These are phyloP conservation scores for Melipona quadrifasciata DNA, from an alignment of 1,140 invertebrate species.

Conservation along the genomic window DNA sequence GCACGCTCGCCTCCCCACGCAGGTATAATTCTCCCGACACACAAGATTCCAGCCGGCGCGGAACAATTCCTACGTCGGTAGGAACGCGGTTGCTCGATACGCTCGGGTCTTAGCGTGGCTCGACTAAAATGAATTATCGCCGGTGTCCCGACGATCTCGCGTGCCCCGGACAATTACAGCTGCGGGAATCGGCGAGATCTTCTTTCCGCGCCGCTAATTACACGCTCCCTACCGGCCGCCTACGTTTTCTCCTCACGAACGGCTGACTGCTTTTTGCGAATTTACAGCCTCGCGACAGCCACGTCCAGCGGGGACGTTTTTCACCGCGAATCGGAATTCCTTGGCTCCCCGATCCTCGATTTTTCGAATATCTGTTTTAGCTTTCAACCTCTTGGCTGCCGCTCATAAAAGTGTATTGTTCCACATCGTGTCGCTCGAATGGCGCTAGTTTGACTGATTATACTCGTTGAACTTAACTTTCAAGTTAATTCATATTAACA, in stretches of 20 bases:
- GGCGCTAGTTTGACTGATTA: too few species aligned
- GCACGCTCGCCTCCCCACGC: neutral
- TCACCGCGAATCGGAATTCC: too few species aligned
- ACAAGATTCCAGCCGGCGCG: neutral
- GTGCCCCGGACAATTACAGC: constrained; percentile 1
- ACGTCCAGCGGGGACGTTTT: neutral
- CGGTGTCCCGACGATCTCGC: neutral
- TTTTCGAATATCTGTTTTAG: neutral
- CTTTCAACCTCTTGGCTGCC: too few species aligned
- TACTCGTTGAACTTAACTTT: too few species aligned
- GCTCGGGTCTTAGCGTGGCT: constrained; percentile 2
- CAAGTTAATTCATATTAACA: too few species aligned
- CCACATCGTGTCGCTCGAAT: too few species aligned
- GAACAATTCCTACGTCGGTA: neutral
- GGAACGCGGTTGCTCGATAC: neutral
- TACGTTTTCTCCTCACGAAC: neutral
- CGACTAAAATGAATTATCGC: constrained; percentile 32
- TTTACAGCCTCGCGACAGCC: neutral
- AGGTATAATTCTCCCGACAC: neutral
- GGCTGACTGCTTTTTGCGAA: neutral
- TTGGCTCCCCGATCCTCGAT: neutral
- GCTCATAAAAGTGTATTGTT: too few species aligned
- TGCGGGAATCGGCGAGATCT: constrained; percentile 23
- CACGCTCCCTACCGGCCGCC: constrained; percentile 1
- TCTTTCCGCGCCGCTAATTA: constrained; percentile 32